Percentiles rank a stretch among this genome's conserved stretches.
These are phyloP conservation scores for Rhagoletis zephyria DNA, from an alignment of 1,140 invertebrate genomes.

Conservation along the genomic window DNA sequence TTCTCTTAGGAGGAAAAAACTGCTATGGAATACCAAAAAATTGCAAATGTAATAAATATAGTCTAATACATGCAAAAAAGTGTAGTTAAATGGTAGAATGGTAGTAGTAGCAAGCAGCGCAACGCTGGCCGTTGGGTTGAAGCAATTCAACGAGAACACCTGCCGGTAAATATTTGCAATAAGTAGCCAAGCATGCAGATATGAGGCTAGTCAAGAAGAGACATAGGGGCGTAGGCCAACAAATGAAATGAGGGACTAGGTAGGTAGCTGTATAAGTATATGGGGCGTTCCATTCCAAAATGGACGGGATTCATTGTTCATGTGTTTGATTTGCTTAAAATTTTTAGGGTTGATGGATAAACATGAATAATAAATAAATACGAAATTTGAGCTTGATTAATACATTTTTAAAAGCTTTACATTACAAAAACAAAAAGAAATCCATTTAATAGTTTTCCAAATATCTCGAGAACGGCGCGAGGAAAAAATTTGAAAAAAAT, in stretches of 20 bases:
- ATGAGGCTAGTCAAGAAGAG: constrained; percentile 8
- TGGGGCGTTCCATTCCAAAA: too few relatives aligned
- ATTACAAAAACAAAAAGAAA: too few relatives aligned
- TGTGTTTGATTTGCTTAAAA: too few relatives aligned
- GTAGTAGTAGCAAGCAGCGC: not conserved
- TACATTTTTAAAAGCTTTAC: too few relatives aligned
- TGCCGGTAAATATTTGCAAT: constrained; percentile 45
- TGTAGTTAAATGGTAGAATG: not conserved
- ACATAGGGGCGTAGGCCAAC: not conserved
- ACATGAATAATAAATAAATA: too few relatives aligned
- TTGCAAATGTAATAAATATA: constrained; percentile 45
- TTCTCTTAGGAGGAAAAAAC: not conserved
- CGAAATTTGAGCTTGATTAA: too few relatives aligned
- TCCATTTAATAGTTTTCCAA: too few relatives aligned
- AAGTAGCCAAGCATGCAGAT: constrained; percentile 25
- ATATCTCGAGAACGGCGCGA: too few relatives aligned
- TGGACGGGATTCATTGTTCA: too few relatives aligned
- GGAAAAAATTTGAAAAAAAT: too few relatives aligned
- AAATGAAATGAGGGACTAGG: not conserved
- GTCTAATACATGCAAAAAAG: not conserved
- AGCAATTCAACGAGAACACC: constrained; percentile 31
- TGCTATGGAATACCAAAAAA: not conserved
- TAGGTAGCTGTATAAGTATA: too few relatives aligned
- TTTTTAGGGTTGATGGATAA: too few relatives aligned
- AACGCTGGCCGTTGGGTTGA: not conserved